Base-by-base conservation (phyloP, 2,113 vertebrate genomes). In the Silurus meridionalis region DNA sequence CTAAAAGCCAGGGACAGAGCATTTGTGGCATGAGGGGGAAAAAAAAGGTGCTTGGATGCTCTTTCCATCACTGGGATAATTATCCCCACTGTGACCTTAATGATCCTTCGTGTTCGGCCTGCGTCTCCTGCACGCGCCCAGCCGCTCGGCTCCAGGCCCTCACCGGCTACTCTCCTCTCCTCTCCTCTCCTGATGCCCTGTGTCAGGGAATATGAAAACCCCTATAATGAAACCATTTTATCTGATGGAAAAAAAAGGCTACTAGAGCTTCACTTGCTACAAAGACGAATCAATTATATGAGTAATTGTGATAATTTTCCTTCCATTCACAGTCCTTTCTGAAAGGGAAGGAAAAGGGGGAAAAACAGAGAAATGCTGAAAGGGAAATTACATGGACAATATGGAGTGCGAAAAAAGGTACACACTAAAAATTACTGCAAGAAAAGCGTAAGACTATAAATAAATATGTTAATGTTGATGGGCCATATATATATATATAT, bases 241-340 rank as follows among this genome's bases (percentile, higher is more conserved):
- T 97, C 97, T 99, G 98, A 99, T 99, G 97, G 98, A 98, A 97
- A 98, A 97, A 98, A 89, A 98, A 97, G 97, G 96, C 97, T 98
- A 97, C 97, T 97, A 97, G 97, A 98, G 98, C 98, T 97, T 97
- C 97, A 98, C 97, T 99, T 98, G 97, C 97, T 97, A 99, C 97
- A 99, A 99, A 99, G 98, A 95, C 97, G 96, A 96, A 97, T 98
- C 98, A 99, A 99, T 99, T 99, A 99, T 99, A 97, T 97, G 98
- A 99, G 98, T 99, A 99, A 99, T 99, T 99, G 98, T 99, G 98
- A 99, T 99, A 99, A 99, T 99, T 99, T 98, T 96, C 97, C 96
- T 92, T 94, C 97, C 97, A 99, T 99, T 99, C 98, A 99, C 97
- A 96, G 97, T 96, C 97, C 97, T 99, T 97, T 98, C 97, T 99